Evolutionary conservation across 2,113 vertebrate genomes (phyloP).

Genomic region (Chaetorhynchus papuensis): DNA sequence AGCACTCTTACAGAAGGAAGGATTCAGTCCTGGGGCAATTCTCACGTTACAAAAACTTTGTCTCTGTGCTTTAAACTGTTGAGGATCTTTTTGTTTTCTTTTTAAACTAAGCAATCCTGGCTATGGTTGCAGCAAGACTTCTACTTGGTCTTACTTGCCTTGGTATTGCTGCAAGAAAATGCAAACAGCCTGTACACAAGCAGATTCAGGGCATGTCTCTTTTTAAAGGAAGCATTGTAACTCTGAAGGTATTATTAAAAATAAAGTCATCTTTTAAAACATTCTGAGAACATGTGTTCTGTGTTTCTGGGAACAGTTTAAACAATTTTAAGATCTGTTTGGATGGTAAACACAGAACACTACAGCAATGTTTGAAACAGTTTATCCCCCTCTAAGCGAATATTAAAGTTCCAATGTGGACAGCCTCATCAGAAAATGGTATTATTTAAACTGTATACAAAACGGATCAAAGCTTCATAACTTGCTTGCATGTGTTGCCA

Average conservation of each 20-base stretch:
- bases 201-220: background rate
- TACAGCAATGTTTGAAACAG: background rate
- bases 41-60: background rate
- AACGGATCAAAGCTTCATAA: conserved; percentile 45
- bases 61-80: background rate
- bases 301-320: conserved; percentile 37
- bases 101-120: background rate
- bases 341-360: conserved; percentile 23
- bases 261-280: background rate
- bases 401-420: conserved; percentile 32
- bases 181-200: background rate
- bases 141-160: background rate
- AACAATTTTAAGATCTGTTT: conserved; percentile 46
- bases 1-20: background rate
- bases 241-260: conserved; percentile 24
- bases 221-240: background rate
- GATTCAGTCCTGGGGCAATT: background rate
- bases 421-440: conserved; percentile 21
- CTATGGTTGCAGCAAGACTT: background rate
- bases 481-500: conserved; percentile 69
- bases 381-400: conserved; percentile 11
- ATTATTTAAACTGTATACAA: conserved; percentile 14
- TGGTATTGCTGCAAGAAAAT: background rate
- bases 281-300: conserved; percentile 31
- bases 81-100: background rate